Conservation (phyloP, 2,797 vertebrate species). For the Poeciliopsis paucimaculata region DNA sequence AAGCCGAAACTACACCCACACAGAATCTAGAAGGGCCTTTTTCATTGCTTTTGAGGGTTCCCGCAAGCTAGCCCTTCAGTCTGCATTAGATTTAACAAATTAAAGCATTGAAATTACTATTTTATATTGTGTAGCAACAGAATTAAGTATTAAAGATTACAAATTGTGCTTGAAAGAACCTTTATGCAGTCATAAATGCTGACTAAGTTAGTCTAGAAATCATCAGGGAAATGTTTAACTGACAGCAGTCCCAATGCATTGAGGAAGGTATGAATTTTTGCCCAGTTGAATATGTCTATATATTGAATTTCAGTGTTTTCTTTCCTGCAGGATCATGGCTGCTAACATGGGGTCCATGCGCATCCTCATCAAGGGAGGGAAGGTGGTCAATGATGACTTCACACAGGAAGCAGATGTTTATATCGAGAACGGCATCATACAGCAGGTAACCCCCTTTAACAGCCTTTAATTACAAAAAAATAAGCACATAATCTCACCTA, state of each 20-base stretch:
- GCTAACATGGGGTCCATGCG: conserved; percentile 91
- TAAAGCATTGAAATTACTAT: background rate
- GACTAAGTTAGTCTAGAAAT: background rate
- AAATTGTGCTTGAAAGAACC: background rate
- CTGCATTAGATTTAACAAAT: background rate
- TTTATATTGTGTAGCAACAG: background rate
- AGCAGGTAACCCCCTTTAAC: conserved; percentile 84
- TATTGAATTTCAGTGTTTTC: background rate
- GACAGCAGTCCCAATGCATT: background rate
- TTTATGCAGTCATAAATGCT: background rate
- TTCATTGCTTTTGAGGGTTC: background rate
- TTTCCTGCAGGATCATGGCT: conserved; percentile 83
- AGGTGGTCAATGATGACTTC: conserved; percentile 97
- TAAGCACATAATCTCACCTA: background rate
- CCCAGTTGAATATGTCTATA: background rate
- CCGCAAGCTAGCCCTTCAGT: background rate
- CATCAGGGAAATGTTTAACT: no score
- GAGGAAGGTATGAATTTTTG: background rate
- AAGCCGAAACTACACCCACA: background rate
- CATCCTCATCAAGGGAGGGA: conserved; percentile 97
- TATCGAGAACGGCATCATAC: conserved; percentile 97
- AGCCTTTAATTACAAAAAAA: background rate
- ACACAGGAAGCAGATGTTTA: conserved; percentile 97
- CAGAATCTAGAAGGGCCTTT: background rate
- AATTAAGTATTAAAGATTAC: background rate